Base-by-base conservation (phyloP, 2,113 vertebrate genomes). In the Dascyllus trimaculatus region DNA sequence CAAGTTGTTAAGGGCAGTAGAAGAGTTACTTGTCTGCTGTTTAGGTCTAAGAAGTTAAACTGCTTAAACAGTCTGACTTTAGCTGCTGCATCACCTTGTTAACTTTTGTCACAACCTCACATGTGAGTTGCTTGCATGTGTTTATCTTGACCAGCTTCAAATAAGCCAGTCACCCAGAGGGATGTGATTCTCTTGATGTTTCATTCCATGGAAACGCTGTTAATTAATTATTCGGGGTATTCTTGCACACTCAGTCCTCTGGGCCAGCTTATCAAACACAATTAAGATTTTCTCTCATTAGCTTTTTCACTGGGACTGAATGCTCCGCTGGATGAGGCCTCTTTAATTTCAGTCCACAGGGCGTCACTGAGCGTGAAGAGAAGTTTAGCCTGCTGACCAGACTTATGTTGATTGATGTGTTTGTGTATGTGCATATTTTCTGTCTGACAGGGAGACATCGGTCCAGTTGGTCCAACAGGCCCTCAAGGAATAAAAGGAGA, bases 401-500 rank as follows among this genome's bases (percentile, higher is more conserved):
- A 65, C 29, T 68, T 43, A 14, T 35, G 24, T 25, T 46, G 40
- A 78, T 43, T 85, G 67, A 45, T 65, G 35, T n/a, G 38, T 77
- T 19, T 35, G 10, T 64, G 17, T 66, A 54, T 58, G 7, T 89
- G 38, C 11, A 10, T 72, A 8, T 80, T 58, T 69, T 58, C 46
- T 71, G 56, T 74, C 46, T 65, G 40, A 46, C 75, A 98, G 97
- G 97, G 97, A 54, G 96, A 97, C 62, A 26, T 73, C 0, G 97
- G 97, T 75, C 94, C 93, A 4, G 63, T 89, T 0, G 97, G 96
- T 9, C 85, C 91, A 4, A 32, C 68, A 0, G 96, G 97, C 5
- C 91, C 91, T 0, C 93, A 88, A 83, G 97, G 97, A 71, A 68
- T 90, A n/a, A 96, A 93, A 76, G 97, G 97, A 40, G 87, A 86